Evolutionary conservation across 2,888 invertebrate genomes (phyloP), one percentile per base, ranked within the genome.

Genomic region (Tanaodytes sp.): DNA sequence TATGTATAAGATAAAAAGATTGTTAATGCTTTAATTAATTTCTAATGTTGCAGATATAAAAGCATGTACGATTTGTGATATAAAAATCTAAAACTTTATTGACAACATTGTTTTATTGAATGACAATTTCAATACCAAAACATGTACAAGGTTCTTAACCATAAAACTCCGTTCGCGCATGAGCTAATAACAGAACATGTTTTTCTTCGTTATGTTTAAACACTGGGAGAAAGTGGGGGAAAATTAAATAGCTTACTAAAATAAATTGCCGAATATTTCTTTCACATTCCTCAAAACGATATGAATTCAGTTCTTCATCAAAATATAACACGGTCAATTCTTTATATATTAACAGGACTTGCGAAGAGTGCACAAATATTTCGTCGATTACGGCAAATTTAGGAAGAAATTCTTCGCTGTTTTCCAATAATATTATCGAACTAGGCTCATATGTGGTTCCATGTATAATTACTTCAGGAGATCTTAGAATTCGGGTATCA

Each of bases 81-180:
- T n/a, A n/a, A n/a, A n/a, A n/a, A n/a, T n/a, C n/a, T n/a, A n/a
- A n/a, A n/a, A n/a, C n/a, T n/a, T n/a, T n/a, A n/a, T n/a, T n/a
- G n/a, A n/a, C n/a, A n/a, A n/a, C n/a, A n/a, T n/a, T n/a, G n/a
- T n/a, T n/a, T n/a, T n/a, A n/a, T n/a, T n/a, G n/a, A n/a, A n/a
- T n/a, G n/a, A n/a, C n/a, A n/a, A n/a, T n/a, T n/a, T n/a, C n/a
- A n/a, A n/a, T n/a, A n/a, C n/a, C n/a, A n/a, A n/a, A n/a, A n/a
- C n/a, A n/a, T n/a, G n/a, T n/a, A n/a, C n/a, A n/a, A n/a, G n/a
- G n/a, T n/a, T 39, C 18, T 43, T 48, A 58, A 18, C 46, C 46
- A 39, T 48, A 46, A 54, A 67, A 67, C 33, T 67, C 66, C 15
- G 36, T 58, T 12, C 61, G 45, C 33, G 59, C 55, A 23, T 67